Base-by-base conservation (phyloP, 1,140 invertebrate genomes). In the Lordiphosa collinella region DNA sequence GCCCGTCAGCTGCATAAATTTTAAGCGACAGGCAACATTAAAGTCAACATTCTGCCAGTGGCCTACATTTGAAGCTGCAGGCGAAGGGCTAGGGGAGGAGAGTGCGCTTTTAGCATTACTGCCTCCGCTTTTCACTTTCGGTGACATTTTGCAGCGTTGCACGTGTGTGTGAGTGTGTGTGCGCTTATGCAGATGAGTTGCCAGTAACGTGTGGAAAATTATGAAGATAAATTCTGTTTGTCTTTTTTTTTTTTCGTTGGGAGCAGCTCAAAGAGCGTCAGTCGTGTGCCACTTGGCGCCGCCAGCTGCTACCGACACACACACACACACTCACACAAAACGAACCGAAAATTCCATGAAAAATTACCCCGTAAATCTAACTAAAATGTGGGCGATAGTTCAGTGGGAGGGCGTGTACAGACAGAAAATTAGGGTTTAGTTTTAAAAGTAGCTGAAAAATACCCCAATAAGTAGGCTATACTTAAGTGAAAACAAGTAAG, bases 11-110 rank as follows among this genome's bases (percentile, higher is more conserved):
- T 82, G 78, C 76, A 82, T 82, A 82, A 84, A 82, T 82, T 82
- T 82, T 62, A 76, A 72, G 62, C 69, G 57, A 74, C 67, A 58
- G 76, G 62, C 76, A 76, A 72, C 76, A 80, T 82, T 84, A 82
- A 82, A 82, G 76, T 80, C 76, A 80, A 80, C 76, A 80, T 82
- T 80, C 60, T 80, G 76, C 61, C 57, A 82, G 76, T 80, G 75
- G 76, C 75, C 75, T 80, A 80, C 76, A 75, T 80, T 59, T 34
- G 50, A 14, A 16, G 22, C 22, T 25, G 22, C 22, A 25, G 31
- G 47, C 18, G 63, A 13, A 13, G 41, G 32, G 40, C 0, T 35
- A 10, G 34, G 44, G 4, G 34, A 8, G 12, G 12, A 35, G 44
- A 78, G 55, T 74, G 70, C 57, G 53, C 75, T 80, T 55, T 80